These are phyloP conservation scores for Teleogryllus occipitalis DNA, from an alignment of 1,140 invertebrate genomes.

Conservation along the genomic window DNA sequence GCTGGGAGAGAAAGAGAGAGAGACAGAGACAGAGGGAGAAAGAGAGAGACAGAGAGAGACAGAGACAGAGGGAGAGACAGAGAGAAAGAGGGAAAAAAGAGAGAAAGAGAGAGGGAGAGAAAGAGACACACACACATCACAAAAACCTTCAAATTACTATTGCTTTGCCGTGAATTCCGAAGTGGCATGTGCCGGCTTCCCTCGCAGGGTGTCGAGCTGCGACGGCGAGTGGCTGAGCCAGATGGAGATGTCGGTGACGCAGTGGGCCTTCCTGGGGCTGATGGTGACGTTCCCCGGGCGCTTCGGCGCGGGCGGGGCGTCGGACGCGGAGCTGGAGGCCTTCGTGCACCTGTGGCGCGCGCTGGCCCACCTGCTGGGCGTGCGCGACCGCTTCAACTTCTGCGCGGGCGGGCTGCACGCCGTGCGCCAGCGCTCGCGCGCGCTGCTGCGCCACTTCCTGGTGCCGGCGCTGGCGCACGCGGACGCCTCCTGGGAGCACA, in stretches of 20 bases:
- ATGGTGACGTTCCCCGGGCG: slow-evolving; percentile 9
- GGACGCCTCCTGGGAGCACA: slow-evolving; percentile 38
- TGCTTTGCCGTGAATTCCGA: too few relatives aligned
- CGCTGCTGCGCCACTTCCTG: slow-evolving; percentile 34
- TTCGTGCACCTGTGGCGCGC: slow-evolving; percentile 43
- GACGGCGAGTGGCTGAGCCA: slow-evolving; percentile 17
- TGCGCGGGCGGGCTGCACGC: slow-evolving; percentile 41
- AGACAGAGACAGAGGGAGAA: too few relatives aligned
- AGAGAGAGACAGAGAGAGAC: too few relatives aligned
- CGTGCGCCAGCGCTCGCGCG: slow-evolving; percentile 33
- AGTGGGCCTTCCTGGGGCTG: slow-evolving; percentile 20
- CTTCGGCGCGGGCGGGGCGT: slow-evolving; percentile 32
- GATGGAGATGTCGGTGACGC: slow-evolving; percentile 20
- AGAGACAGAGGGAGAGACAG: too few relatives aligned
- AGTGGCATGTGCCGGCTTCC: too few relatives aligned
- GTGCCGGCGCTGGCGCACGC: slow-evolving; percentile 36
- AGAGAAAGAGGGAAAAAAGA: too few relatives aligned
- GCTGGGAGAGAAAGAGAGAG: too few relatives aligned
- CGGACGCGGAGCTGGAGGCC: slow-evolving; percentile 34
- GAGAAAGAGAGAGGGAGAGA: too few relatives aligned
- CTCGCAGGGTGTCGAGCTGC: not conserved
- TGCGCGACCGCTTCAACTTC: slow-evolving; percentile 46
- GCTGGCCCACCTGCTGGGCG: slow-evolving; percentile 40
- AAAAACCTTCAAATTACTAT: too few relatives aligned
- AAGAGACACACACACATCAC: too few relatives aligned